These are phyloP conservation scores for Apistogramma diplotaenia DNA, from an alignment of 2,113 vertebrate species.

Conservation along the genomic window DNA sequence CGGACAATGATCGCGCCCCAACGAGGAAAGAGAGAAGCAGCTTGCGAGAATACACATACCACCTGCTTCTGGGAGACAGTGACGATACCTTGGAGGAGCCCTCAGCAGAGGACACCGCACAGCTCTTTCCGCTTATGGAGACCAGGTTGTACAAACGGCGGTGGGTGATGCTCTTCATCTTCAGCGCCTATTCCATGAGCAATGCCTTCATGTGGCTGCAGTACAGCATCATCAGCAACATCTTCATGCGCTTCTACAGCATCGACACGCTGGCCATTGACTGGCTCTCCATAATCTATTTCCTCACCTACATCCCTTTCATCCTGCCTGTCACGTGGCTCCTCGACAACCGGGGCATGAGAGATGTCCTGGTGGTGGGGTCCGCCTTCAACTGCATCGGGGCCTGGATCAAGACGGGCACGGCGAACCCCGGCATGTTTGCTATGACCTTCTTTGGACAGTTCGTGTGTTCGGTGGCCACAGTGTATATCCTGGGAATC, in stretches of 20 bases:
- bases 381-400: slow-evolving; percentile 84
- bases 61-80: neutral
- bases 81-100: slow-evolving; percentile 16
- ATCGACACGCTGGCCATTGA: slow-evolving; percentile 79
- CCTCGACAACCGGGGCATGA: slow-evolving; percentile 75
- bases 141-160: slow-evolving; percentile 79
- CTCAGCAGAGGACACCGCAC: neutral
- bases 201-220: slow-evolving; percentile 93
- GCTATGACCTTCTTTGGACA: slow-evolving; percentile 81
- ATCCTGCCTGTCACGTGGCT: slow-evolving; percentile 83
- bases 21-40: neutral
- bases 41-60: neutral
- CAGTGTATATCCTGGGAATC: slow-evolving; percentile 86
- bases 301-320: slow-evolving; percentile 84
- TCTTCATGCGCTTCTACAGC: slow-evolving; percentile 81
- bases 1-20: neutral
- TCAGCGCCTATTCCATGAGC: slow-evolving; percentile 84
- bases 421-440: slow-evolving; percentile 79
- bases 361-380: slow-evolving; percentile 80
- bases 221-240: slow-evolving; percentile 84
- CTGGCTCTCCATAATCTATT: slow-evolving; percentile 91
- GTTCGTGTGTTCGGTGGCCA: slow-evolving; percentile 81
- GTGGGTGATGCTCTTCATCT: slow-evolving; percentile 84
- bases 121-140: slow-evolving; percentile 46
- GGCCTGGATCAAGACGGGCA: slow-evolving; percentile 87